phyloP scores from a whole-genome alignment of 2,797 vertebrate genomes.

The Discoglossus pictus region DNA sequence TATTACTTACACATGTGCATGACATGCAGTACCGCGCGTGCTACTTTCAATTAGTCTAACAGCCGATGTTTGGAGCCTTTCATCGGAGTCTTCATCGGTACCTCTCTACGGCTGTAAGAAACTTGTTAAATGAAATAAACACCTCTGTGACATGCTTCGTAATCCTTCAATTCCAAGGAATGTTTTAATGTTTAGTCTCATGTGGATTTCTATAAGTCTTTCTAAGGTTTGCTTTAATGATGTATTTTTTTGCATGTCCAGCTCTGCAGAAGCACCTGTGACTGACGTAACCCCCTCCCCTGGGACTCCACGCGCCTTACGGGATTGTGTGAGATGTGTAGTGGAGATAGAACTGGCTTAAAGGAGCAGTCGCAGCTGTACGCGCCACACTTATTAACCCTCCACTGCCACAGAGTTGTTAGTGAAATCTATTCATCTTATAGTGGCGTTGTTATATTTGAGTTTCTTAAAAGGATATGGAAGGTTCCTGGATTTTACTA shows the following conservation, averaged over 20 bases:
- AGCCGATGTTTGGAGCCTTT: not conserved
- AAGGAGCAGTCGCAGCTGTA: not conserved
- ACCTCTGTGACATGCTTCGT: constrained; percentile 35
- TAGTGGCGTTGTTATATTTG: no score
- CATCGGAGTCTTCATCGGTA: constrained; percentile 23
- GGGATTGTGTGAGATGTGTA: constrained; percentile 33
- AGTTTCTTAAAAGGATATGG: no score
- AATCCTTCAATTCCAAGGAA: constrained; percentile 40
- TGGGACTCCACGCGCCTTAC: constrained; percentile 40
- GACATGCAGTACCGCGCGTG: constrained; percentile 1
- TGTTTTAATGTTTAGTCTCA: constrained; percentile 49
- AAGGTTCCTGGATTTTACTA: no score
- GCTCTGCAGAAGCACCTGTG: constrained; percentile 51
- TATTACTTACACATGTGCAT: constrained; percentile 24
- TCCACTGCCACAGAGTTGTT: no score
- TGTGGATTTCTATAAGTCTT: constrained; percentile 37
- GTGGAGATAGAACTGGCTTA: constrained; percentile 26
- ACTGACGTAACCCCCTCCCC: constrained; percentile 49
- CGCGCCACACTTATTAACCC: no score
- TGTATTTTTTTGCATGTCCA: constrained; percentile 49
- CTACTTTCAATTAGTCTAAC: not conserved
- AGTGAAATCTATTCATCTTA: no score
- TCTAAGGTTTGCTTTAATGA: constrained; percentile 51
- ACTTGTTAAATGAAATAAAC: constrained; percentile 38
- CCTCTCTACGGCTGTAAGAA: constrained; percentile 12